Evolutionary conservation across 2,113 vertebrate species (phyloP).

Genomic region (Glaucomys volans): DNA sequence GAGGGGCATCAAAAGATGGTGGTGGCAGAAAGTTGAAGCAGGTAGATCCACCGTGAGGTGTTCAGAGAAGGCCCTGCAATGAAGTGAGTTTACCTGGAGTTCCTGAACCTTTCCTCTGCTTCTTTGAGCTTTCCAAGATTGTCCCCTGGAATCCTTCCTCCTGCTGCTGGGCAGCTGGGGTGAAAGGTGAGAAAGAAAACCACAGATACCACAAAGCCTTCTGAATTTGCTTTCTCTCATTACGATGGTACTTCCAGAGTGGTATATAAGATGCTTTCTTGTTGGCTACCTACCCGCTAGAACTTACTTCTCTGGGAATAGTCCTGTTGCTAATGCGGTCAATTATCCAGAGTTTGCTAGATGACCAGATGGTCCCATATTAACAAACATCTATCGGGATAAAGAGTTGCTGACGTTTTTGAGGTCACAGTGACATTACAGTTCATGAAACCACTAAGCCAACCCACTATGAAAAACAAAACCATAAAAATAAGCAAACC

Average conservation of each 20-base stretch:
- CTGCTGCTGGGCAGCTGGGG: not conserved
- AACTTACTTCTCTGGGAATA: not conserved
- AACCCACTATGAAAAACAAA: not conserved
- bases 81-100: not conserved
- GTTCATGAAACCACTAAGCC: not conserved
- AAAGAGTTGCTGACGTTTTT: not conserved
- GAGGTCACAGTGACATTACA: not conserved
- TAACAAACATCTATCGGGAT: not conserved
- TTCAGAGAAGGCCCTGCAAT: not conserved
- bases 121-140: not conserved
- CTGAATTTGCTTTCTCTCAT: not conserved
- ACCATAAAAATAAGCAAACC: not conserved
- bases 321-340: not conserved
- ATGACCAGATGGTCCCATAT: not conserved
- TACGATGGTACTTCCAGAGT: not conserved
- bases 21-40: not conserved
- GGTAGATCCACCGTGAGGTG: not conserved
- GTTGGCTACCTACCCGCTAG: not conserved
- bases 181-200: not conserved
- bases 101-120: not conserved
- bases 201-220: not conserved
- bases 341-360: constrained; percentile 14
- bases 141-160: not conserved
- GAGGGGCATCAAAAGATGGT: not conserved
- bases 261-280: not conserved